These are phyloP conservation scores for Ditula angustiorana DNA, from an alignment of 2,888 invertebrate species.

Conservation along the genomic window DNA sequence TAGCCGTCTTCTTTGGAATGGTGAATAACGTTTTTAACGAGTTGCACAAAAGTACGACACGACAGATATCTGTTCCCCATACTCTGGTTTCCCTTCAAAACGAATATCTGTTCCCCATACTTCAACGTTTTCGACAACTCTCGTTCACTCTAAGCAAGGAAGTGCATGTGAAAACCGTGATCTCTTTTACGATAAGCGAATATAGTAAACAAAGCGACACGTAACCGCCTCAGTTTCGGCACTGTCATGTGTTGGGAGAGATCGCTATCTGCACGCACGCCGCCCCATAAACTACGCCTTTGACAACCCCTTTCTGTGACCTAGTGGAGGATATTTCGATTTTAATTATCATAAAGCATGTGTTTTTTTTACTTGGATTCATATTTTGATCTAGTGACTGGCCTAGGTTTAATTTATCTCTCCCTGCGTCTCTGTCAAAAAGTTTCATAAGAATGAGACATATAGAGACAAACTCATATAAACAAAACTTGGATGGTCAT, in stretches of 20 bases:
- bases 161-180: not conserved
- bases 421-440: too few species aligned
- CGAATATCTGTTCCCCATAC: not conserved
- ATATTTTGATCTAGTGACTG: not conserved
- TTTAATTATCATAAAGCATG: not conserved
- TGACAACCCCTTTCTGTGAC: constrained; percentile 41
- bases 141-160: not conserved
- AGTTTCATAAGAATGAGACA: too few species aligned
- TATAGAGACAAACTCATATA: too few species aligned
- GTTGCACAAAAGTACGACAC: too few species aligned
- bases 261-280: constrained; percentile 44
- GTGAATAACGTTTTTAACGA: too few species aligned
- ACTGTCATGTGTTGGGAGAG: constrained; percentile 15
- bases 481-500: too few species aligned
- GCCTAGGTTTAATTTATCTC: too few species aligned
- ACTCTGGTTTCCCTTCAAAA: too few species aligned
- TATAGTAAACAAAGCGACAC: constrained; percentile 3
- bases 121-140: not conserved
- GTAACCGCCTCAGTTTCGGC: constrained; percentile 12
- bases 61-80: too few species aligned
- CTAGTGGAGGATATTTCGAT: not conserved
- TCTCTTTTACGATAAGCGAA: not conserved
- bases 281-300: constrained; percentile 44
- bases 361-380: not conserved
- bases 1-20: too few species aligned